Percentiles rank a stretch among this genome's conserved stretches.
These are phyloP conservation scores for Perca schrenkii DNA, from an alignment of 2,113 vertebrate genomes.

Conservation along the genomic window DNA sequence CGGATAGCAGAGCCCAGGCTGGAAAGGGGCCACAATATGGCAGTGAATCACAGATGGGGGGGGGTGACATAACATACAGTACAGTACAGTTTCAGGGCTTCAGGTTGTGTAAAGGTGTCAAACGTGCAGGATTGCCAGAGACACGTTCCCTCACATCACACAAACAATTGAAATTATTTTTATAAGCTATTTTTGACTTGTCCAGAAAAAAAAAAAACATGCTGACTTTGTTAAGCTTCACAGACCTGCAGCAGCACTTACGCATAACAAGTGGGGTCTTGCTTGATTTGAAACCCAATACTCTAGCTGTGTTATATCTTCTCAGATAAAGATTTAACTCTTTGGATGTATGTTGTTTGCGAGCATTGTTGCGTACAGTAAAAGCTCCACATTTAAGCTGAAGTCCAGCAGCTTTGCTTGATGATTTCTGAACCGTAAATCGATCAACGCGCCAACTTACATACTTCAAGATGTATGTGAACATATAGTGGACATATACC, in stretches of 20 bases:
- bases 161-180: conserved; percentile 75
- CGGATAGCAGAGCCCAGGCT: conserved; percentile 32
- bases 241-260: conserved; percentile 62
- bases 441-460: conserved; percentile 55
- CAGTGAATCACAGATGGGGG: conserved; percentile 37
- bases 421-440: conserved; percentile 44
- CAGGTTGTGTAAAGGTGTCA: conserved; percentile 51
- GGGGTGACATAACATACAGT: not conserved
- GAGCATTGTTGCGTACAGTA: conserved; percentile 27
- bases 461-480: conserved; percentile 62
- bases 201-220: conserved; percentile 15
- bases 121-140: conserved; percentile 38
- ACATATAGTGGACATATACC: conserved; percentile 67
- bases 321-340: conserved; percentile 49
- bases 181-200: conserved; percentile 81
- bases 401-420: conserved; percentile 52
- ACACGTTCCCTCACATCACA: conserved; percentile 32
- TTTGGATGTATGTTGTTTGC: conserved; percentile 59
- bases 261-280: conserved; percentile 42
- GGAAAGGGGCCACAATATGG: conserved; percentile 29
- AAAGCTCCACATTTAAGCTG: conserved; percentile 40
- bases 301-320: conserved; percentile 48
- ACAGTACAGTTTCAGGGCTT: not conserved
- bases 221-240: conserved; percentile 50
- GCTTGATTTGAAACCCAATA: conserved; percentile 59